Evolutionary conservation across 1,140 invertebrate species (phyloP).

Genomic region (Zaprionus capensis): DNA sequence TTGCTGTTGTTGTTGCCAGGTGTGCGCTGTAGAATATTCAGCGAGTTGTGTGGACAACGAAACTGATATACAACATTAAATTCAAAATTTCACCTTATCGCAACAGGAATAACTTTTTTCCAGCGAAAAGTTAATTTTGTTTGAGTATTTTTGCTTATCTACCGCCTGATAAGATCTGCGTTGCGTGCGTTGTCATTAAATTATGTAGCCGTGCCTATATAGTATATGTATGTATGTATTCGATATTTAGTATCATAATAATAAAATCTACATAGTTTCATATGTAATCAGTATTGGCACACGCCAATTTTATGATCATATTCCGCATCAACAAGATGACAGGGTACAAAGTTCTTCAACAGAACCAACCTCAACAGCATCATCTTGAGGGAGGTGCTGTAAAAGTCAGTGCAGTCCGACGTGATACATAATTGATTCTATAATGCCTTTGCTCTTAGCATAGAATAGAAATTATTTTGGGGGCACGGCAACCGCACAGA

Average conservation of each 20-base stretch:
- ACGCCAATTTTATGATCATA: background rate
- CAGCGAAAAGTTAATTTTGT: conserved; percentile 7
- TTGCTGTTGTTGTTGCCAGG: background rate
- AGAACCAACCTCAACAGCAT: background rate
- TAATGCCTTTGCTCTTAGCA: background rate
- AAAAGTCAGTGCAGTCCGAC: background rate
- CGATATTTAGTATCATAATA: background rate
- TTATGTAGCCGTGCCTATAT: background rate
- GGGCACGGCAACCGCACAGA: conserved; percentile 52
- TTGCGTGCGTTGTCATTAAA: background rate
- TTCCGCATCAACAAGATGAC: background rate
- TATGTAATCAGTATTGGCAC: background rate
- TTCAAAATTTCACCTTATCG: conserved; percentile 4
- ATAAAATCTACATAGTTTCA: background rate
- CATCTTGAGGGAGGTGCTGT: background rate
- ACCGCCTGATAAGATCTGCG: background rate
- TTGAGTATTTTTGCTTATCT: background rate
- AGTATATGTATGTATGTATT: too few species aligned
- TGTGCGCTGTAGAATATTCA: conserved; percentile 20
- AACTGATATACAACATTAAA: background rate
- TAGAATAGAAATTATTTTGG: conserved; percentile 48
- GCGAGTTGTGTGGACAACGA: background rate
- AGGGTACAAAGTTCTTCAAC: background rate
- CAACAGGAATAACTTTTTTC: background rate
- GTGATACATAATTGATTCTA: background rate